Conservation (phyloP, 2,113 vertebrate species). For the Rhinogobius similis region DNA sequence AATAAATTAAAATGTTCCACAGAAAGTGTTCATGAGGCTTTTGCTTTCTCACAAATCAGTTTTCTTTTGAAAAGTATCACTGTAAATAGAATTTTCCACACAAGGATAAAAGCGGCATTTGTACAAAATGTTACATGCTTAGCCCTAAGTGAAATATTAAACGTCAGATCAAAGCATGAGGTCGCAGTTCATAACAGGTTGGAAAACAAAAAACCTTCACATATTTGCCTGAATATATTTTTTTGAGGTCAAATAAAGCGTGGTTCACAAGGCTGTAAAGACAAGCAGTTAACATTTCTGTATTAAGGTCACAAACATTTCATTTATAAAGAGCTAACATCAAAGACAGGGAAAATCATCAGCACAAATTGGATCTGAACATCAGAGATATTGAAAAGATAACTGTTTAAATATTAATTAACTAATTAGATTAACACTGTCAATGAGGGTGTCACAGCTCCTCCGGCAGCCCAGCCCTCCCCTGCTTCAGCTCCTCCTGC, state of each 20-base stretch:
- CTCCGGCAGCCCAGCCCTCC: no score
- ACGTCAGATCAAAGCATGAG: neutral
- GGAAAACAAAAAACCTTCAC: neutral
- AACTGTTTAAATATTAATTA: neutral
- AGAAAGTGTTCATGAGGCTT: neutral
- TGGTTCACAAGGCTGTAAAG: conserved; percentile 6
- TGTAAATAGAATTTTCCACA: neutral
- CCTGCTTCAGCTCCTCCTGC: no score
- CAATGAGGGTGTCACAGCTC: no score
- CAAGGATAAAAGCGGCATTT: neutral
- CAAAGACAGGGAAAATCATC: conserved; percentile 2
- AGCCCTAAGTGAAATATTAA: neutral
- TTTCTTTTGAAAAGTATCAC: neutral
- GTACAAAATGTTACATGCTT: neutral
- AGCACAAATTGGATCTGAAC: conserved; percentile 17
- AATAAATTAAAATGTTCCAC: no score
- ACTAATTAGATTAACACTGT: neutral
- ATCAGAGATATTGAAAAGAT: neutral
- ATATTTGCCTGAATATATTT: neutral
- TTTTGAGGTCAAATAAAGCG: conserved; percentile 15
- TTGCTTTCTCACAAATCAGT: neutral
- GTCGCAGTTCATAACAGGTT: neutral
- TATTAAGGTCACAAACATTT: conserved; percentile 29
- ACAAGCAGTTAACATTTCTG: conserved; percentile 4
- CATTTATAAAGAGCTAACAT: neutral